Evolutionary conservation across 2,888 invertebrate species (phyloP), one percentile per base, ranked within the genome.

Genomic region (Cerceris rybyensis): DNA sequence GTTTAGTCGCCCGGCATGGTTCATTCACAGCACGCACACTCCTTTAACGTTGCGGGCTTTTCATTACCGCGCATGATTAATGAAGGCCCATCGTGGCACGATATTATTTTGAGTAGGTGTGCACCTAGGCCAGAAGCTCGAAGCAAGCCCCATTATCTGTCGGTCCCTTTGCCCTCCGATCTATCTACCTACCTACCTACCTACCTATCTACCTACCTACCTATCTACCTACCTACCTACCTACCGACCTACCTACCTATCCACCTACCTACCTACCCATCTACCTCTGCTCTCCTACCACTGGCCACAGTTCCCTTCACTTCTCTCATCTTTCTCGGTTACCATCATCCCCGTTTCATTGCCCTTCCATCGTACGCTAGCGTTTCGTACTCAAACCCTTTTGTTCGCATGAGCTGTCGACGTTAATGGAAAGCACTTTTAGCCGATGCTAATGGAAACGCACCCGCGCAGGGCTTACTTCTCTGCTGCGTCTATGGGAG

Each of bases 371-470:
- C 70, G 59, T 49, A 0, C 64, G 71, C 64, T 50, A 68, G 71
- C 81, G 84, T 85, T 84, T 86, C 85, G 78, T 83, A 81, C 80
- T 82, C 84, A 67, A 83, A 85, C 81, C 85, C 87, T 81, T 87
- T 88, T 89, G 88, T 86, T 90, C 88, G 85, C 83, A 79, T 77
- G 78, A 82, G 70, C 87, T 84, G 86, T 83, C 85, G 83, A 84
- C 87, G 87, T 87, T 89, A 88, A 90, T 90, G 90, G 88, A 90
- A 90, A 89, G 89, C 88, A 88, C 88, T 90, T 89, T 90, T 88
- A 88, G 88, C 87, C 85, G 86, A 89, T 89, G 87, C 87, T 89
- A 89, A 89, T 89, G 88, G 87, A 87, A 88, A 86, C 83, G 84
- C 84, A 52, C 65, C 67, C 52, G 66, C 14, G 52, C 78, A 52